phyloP scores from a whole-genome alignment of 2,797 vertebrate species.

The Pseudochaenichthys georgianus region DNA sequence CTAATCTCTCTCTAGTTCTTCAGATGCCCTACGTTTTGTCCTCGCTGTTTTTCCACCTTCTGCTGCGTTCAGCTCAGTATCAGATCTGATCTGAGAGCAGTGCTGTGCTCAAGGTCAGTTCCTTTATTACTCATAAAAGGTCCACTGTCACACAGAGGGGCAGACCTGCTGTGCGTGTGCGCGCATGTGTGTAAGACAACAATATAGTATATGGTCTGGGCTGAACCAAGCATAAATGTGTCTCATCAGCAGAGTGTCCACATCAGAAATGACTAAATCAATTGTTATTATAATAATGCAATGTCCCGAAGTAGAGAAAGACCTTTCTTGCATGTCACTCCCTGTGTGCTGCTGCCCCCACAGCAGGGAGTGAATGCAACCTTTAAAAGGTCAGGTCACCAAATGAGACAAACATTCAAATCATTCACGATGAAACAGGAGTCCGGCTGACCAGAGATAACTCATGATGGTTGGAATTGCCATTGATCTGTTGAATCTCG shows the following conservation, averaged over 20 bases:
- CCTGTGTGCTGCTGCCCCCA: not conserved
- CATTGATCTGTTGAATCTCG: not conserved
- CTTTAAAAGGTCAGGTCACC: not conserved
- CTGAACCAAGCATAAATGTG: not conserved
- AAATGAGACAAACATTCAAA: not conserved
- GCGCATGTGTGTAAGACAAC: not conserved
- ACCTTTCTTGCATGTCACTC: not conserved
- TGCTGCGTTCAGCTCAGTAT: constrained; percentile 41
- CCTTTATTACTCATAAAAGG: constrained; percentile 58
- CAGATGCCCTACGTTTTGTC: not conserved
- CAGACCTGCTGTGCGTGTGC: constrained; percentile 15
- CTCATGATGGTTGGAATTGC: not conserved
- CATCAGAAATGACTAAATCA: not conserved
- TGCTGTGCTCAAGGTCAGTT: constrained; percentile 58
- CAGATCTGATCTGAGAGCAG: constrained; percentile 27
- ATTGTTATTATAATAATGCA: not conserved
- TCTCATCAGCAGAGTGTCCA: not conserved
- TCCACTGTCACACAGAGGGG: constrained; percentile 54
- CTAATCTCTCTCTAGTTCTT: not conserved
- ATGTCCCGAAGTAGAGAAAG: not conserved
- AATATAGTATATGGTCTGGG: not conserved
- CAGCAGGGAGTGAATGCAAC: not conserved
- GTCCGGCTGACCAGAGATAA: not conserved
- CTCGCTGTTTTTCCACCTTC: not conserved
- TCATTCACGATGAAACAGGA: not conserved